Base-by-base conservation (phyloP, 2,888 invertebrate species). In the Helobdella robusta region DNA sequence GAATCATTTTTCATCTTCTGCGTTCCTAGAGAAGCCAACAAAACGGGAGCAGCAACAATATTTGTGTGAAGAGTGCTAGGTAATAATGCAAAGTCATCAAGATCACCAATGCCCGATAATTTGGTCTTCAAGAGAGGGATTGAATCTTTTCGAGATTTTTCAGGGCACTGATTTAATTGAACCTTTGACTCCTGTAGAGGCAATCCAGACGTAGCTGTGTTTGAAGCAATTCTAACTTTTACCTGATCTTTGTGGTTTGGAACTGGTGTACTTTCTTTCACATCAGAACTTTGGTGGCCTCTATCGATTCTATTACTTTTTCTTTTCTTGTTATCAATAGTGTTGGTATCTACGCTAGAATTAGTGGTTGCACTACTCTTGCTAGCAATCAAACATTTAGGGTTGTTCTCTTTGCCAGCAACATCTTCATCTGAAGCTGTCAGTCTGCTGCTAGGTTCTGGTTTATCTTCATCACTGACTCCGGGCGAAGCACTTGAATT, bases 1-100 rank as follows among this genome's bases (percentile, higher is more conserved):
- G 20, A 25, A 18, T 56, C 56, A 8, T 28, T 30, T 32, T 56
- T 56, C 28, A 56, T 25, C 18, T 56, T 56, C 28, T 56, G 56
- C 6, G 28, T 2, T 28, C 32, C 32, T 15, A 32, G 56, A 1
- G 62, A 30, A 1, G 62, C 48, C 23, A 62, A 32, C 4, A 62
- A n/a, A n/a, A 62, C 62, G n/a, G 62, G 62, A 2, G 62, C 62
- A 3, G 50, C 62, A 4, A 50, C 34, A n/a, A 62, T 48, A 32
- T 62, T 46, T 4, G 62, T 48, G 20, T 23, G 60, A 5, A 32
- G 25, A 54, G 54, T 28, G 30, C 28, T 70, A 35, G 75, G 75
- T 8, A 74, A 65, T 50, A 72, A 73, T 2, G 76, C 77, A 72
- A 78, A 78, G 68, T 78, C 78, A 73, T 78, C 78, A 60, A 78